phyloP scores from a whole-genome alignment of 2,888 invertebrate genomes.

The Beris morrisii region DNA sequence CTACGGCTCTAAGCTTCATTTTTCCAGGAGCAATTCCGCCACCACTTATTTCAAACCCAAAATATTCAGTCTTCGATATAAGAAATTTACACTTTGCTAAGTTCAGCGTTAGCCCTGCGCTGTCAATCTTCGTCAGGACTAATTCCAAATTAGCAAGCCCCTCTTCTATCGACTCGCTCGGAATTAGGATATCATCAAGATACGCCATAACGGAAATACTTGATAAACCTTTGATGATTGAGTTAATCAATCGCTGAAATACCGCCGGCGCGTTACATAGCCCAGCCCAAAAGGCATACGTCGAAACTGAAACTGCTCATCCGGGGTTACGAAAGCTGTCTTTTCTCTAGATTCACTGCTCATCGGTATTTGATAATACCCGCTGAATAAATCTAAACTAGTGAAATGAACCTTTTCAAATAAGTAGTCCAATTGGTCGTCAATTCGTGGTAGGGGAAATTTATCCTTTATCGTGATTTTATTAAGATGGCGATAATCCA shows the following conservation, averaged over 20 bases:
- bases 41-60: slow-evolving; percentile 11
- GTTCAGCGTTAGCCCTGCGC: neutral
- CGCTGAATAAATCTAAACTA: slow-evolving; percentile 39
- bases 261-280: slow-evolving; percentile 2
- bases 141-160: slow-evolving; percentile 15
- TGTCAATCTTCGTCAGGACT: neutral
- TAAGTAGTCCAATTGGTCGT: slow-evolving; percentile 28
- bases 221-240: slow-evolving; percentile 1
- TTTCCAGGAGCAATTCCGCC: slow-evolving; percentile 10
- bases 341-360: slow-evolving; percentile 39
- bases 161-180: slow-evolving; percentile 35
- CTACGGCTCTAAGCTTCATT: slow-evolving; percentile 7
- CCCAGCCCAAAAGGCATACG: slow-evolving; percentile 1
- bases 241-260: slow-evolving; percentile 35
- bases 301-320: slow-evolving; percentile 41
- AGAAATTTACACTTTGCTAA: slow-evolving; percentile 3
- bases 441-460: slow-evolving; percentile 5
- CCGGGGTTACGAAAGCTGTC: slow-evolving; percentile 42
- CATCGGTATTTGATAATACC: slow-evolving; percentile 43
- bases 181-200: slow-evolving; percentile 40
- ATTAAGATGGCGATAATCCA: slow-evolving; percentile 6
- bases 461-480: slow-evolving; percentile 2
- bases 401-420: slow-evolving; percentile 35
- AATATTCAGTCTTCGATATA: neutral
- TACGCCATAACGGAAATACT: slow-evolving; percentile 38